Evolutionary conservation across 1,140 invertebrate species (phyloP), one percentile per base, ranked within the genome.

Genomic region (Dendroctonus ponderosae): DNA sequence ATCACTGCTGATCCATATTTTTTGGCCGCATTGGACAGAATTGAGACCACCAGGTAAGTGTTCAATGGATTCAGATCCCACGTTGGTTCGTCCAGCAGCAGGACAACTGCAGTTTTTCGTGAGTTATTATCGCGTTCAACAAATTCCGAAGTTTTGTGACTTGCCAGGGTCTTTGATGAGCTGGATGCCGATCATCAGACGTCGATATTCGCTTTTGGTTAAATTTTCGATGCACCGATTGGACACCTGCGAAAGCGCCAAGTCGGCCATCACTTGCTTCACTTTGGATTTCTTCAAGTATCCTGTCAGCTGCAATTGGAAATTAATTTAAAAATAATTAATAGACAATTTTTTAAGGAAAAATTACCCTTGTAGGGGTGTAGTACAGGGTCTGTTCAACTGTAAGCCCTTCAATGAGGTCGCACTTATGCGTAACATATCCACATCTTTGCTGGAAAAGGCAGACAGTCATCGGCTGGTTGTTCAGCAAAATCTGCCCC

Each of bases 31-130:
- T 94, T 95, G 50, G 92, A 94, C 7, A 96, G 80, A 78, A 96
- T 96, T 0, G 94, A 96, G 15, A 96, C 88, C 4, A 97, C 88
- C 46, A 97, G 83, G 77, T 96, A 97, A 1, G 93, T 94, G 70
- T 95, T 94, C 7, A 97, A 77, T 0, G 94, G 94, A 80, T 96
- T 93, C 49, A 96, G 82, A 69, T 93, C 91, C 85, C 89, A 91
- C 0, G 93, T 96, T 0, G 94, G 94, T 74, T 96, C 93, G 76
- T 96, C 94, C 50, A 96, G 79, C 0, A 97, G 80, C 0, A 96
- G 78, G 67, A 96, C 83, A 5, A 93, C 91, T 90, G 77, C 42
- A 82, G 80, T 12, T 38, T 37, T 8, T 37, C 40, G 39, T 59
- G n/a, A n/a, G 42, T 48, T 46, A 68, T 43, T 50, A 41, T 14